Percentiles rank a stretch among this genome's conserved stretches.
These are phyloP conservation scores for Poicephalus gulielmi DNA, from an alignment of 2,113 vertebrate species.

Conservation along the genomic window DNA sequence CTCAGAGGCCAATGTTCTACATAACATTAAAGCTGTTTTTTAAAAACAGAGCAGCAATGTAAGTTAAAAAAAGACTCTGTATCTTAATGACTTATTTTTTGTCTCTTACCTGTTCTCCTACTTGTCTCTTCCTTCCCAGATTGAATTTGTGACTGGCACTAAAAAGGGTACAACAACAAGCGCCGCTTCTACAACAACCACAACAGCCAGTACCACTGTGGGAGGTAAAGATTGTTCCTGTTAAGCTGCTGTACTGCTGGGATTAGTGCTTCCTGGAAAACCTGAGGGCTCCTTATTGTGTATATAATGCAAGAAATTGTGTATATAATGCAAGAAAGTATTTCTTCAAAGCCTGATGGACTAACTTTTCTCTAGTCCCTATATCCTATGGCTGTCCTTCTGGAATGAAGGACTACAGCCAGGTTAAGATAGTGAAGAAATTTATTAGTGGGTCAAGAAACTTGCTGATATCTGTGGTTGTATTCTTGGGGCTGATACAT, in stretches of 20 bases:
- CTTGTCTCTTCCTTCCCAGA: slow-evolving; percentile 72
- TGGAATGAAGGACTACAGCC: neutral
- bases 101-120: neutral
- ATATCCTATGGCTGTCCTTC: neutral
- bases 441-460: neutral
- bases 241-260: neutral
- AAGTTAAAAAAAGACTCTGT: neutral
- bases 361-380: neutral
- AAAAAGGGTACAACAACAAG: slow-evolving; percentile 92
- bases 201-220: slow-evolving; percentile 82
- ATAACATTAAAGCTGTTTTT: neutral
- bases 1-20: neutral
- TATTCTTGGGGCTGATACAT: neutral
- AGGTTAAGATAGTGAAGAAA: neutral
- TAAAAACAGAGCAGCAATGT: neutral
- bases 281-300: neutral
- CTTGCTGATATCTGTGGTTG: neutral
- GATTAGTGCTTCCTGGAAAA: neutral
- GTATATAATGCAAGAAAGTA: neutral
- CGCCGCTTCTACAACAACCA: slow-evolving; percentile 83
- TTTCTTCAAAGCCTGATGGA: neutral
- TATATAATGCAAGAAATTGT: neutral
- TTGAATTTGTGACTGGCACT: slow-evolving; percentile 97
- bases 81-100: neutral
- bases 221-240: slow-evolving; percentile 79